Conservation (phyloP, 2,797 vertebrate species). For the Smutsia gigantea region DNA sequence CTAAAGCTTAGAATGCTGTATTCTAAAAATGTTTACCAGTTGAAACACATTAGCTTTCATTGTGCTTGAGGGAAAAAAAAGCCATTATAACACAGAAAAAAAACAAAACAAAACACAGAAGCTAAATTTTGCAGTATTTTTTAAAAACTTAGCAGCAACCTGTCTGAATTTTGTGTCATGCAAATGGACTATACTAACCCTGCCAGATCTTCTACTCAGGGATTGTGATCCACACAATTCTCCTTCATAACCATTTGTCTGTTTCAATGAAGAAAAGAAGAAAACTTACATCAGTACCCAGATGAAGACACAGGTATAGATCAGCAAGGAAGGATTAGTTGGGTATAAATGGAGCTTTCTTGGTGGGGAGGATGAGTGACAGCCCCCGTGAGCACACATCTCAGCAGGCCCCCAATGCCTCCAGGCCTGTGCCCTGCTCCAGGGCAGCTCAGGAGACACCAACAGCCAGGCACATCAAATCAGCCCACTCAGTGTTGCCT, state of each 20-base stretch:
- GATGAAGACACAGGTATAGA: neutral
- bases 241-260: conserved; percentile 92
- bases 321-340: fast-evolving
- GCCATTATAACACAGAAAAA: neutral
- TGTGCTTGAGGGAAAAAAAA: neutral
- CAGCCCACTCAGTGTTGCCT: fast-evolving
- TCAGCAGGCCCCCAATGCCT: fast-evolving
- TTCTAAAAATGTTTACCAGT: neutral
- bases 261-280: conserved; percentile 74
- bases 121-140: neutral
- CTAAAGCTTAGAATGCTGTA: neutral
- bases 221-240: conserved; percentile 85
- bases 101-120: neutral
- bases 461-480: fast-evolving
- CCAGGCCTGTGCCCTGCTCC: fast-evolving
- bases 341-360: fast-evolving
- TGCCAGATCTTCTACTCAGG: conserved; percentile 89
- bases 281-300: neutral
- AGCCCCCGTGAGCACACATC: fast-evolving
- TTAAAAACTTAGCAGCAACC: neutral
- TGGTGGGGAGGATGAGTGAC: fast-evolving
- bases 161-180: neutral
- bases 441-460: neutral
- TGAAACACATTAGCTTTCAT: neutral
- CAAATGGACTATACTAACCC: conserved; percentile 89